phyloP scores from a whole-genome alignment of 2,113 vertebrate genomes.

The Pleuronectes platessa region DNA sequence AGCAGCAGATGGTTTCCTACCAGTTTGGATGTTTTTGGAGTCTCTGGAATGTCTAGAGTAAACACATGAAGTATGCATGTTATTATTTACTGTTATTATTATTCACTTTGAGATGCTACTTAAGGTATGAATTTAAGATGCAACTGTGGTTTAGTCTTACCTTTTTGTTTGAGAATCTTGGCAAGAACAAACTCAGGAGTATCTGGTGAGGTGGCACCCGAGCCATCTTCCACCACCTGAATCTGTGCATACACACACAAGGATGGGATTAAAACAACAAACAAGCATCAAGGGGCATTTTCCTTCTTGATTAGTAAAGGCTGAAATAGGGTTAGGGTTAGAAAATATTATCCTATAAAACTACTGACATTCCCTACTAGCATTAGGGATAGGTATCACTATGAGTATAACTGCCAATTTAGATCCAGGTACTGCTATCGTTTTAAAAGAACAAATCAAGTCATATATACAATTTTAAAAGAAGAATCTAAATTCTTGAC shows the following conservation, averaged over 20 bases:
- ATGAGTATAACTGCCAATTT: too few species aligned
- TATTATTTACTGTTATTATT: neutral
- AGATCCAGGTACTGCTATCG: too few species aligned
- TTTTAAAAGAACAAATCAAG: too few species aligned
- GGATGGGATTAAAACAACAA: neutral
- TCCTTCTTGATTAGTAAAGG: neutral
- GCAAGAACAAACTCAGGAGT: constrained; percentile 55
- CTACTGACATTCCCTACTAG: too few species aligned
- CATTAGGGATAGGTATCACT: too few species aligned
- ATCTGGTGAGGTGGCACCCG: constrained; percentile 71
- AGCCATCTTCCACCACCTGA: constrained; percentile 72
- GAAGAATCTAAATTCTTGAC: too few species aligned
- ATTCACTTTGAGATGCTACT: neutral
- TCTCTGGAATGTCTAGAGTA: constrained; percentile 71
- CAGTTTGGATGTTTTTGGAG: constrained; percentile 71
- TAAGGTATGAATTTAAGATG: neutral
- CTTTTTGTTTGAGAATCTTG: constrained; percentile 67
- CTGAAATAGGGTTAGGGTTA: too few species aligned
- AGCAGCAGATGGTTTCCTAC: constrained; percentile 31
- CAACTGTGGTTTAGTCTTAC: constrained; percentile 13
- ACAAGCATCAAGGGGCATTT: neutral
- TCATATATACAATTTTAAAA: too few species aligned
- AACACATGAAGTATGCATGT: neutral
- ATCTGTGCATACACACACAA: constrained; percentile 47
- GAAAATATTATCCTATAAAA: too few species aligned